Evolutionary conservation across 2,888 invertebrate species (phyloP), one percentile per base, ranked within the genome.

Genomic region (Rhamnusium bicolor): DNA sequence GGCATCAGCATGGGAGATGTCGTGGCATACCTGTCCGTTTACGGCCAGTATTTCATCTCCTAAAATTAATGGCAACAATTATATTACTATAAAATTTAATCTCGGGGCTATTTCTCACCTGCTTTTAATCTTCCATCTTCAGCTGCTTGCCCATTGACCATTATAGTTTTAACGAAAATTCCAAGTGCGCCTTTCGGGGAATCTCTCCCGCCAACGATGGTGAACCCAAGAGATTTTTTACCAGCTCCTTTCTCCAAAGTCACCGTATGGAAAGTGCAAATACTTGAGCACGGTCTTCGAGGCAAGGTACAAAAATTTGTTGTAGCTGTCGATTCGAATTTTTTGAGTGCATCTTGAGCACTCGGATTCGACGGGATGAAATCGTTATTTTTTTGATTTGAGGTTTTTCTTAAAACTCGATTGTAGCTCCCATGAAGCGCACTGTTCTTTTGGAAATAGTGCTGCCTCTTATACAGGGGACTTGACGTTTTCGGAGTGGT

Each of bases 191-290:
- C 96, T 85, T 94, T 92, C 1, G 95, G 94, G 40, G 95, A 95
- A 86, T 96, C 96, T 72, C 93, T 91, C 58, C 96, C 96, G 51
- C 96, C 96, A 1, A 96, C 96, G 80, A 96, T 95, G 10, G 95
- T 96, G 86, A 96, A 96, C n/a, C 96, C 96, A 32, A 96, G 90
- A 0, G 94, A 94, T 87, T 95, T 96, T 85, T 94, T 94, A 1
- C 95, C 94, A 7, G 92, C 92, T 0, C 95, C 96, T 85, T 96
- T 96, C 85, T 94, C 93, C 83, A 94, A 92, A 6, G 93, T 92
- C 16, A 94, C 92, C 0, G 94, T 94, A 79, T 93, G 92, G 82
- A 93, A 93, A 0, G 92, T 92, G 79, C 93, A 93, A 40, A 92
- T 90, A 0, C 92, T 91, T 21, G 92, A 93, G 75, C 92, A 89